Conservation (phyloP, 2,888 invertebrate genomes). For the Yponomeuta plumbellus region DNA sequence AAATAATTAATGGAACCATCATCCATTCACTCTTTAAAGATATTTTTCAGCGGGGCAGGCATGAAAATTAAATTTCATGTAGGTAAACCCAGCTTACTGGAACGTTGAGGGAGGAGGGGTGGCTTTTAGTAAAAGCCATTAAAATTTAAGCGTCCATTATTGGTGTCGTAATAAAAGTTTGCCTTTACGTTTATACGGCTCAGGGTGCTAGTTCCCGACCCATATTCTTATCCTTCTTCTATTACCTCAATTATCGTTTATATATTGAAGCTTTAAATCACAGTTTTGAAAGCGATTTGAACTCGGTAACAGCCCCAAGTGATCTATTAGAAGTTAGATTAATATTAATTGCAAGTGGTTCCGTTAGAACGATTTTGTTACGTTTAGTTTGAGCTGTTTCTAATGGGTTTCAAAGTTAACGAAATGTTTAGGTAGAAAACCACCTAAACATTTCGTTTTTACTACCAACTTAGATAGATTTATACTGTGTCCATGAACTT, state of each 20-base stretch:
- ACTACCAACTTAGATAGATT: no score
- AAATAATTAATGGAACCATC: conserved; percentile 10
- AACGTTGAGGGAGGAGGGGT: conserved; percentile 18
- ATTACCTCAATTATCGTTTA: conserved; percentile 3
- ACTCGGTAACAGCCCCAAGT: background rate
- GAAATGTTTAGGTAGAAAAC: background rate
- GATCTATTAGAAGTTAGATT: conserved; percentile 4
- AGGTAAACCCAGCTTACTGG: background rate
- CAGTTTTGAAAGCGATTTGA: conserved; percentile 9
- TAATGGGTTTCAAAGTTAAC: background rate
- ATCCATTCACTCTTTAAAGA: background rate
- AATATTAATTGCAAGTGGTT: conserved; percentile 4
- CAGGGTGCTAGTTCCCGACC: background rate
- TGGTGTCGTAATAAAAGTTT: conserved; percentile 14
- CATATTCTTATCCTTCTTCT: background rate
- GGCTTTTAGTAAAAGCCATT: conserved; percentile 33
- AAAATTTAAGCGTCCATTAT: conserved; percentile 27
- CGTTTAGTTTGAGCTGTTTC: background rate
- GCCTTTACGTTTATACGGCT: conserved; percentile 2
- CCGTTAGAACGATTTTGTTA: background rate
- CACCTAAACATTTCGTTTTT: no score
- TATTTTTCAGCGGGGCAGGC: background rate
- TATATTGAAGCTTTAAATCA: conserved; percentile 6
- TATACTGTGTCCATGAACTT: no score
- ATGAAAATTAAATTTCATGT: conserved; percentile 12